Evolutionary conservation across 2,797 vertebrate genomes (phyloP), one percentile per base, ranked within the genome.

Genomic region (Sebastes minor): DNA sequence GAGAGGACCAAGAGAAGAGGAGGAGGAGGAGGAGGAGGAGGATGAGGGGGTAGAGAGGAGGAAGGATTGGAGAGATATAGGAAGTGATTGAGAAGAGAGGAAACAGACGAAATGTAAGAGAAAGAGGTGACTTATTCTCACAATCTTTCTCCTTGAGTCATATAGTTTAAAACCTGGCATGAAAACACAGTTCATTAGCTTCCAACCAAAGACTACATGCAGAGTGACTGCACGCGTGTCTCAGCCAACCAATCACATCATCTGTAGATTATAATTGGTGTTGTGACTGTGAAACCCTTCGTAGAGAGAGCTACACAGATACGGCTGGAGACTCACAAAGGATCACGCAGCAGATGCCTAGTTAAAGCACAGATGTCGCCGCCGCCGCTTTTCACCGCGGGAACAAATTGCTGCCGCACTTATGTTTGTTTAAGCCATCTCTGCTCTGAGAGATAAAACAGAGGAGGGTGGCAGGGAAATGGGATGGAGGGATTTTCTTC

Each of bases 391-490:
- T 25, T 71, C 78, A 53, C 81, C 2, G 8, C 9, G 0, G 86
- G 77, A 42, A 60, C 75, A 77, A 88, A 90, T 71, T 57, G 60
- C 74, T 5, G 38, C 74, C 22, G 61, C 86, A 13, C 63, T 80
- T 6, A 6, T 65, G 83, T 86, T 82, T 84, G 74, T 64, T 72
- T 33, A 74, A 86, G 69, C 68, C 66, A 32, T 79, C 76, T 81
- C 84, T 86, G 89, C 63, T 84, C 56, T 2, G 53, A 0, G 18
- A 87, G 86, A 89, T 84, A 86, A 90, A 81, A 84, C 76, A 63
- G 61, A 20, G 14, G 38, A 69, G 55, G 68, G 56, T 13, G 52
- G 32, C 30, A 32, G 70, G 8, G 38, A 57, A 70, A 63, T 14
- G 18, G 71, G 66, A 30, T 4, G 71, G 74, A 28, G 10, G 68